These are phyloP conservation scores for Nesidiocoris tenuis DNA, from an alignment of 2,888 invertebrate genomes.

Conservation along the genomic window DNA sequence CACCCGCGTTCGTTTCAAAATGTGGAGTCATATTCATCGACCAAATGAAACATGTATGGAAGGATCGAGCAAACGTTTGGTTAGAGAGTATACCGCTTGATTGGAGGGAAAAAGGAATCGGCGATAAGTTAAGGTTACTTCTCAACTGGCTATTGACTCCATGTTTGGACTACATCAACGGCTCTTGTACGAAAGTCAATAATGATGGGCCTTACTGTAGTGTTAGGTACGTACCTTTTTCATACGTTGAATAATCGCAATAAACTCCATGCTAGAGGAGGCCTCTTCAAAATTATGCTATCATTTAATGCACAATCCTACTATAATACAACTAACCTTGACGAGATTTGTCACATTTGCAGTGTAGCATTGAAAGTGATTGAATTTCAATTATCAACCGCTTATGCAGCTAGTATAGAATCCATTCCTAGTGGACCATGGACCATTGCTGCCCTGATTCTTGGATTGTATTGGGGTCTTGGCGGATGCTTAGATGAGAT, in stretches of 20 bases:
- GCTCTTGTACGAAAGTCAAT: constrained; percentile 65
- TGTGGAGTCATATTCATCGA: constrained; percentile 93
- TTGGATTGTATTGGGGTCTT: constrained; percentile 78
- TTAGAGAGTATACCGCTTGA: constrained; percentile 57
- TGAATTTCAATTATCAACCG: constrained; percentile 20
- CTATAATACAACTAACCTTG: no score
- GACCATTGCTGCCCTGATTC: constrained; percentile 74
- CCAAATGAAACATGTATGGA: constrained; percentile 78
- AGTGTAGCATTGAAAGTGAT: constrained; percentile 12
- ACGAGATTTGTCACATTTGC: no score
- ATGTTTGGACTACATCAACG: constrained; percentile 68
- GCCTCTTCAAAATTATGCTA: no score
- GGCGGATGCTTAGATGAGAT: constrained; percentile 75
- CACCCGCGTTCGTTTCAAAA: constrained; percentile 83
- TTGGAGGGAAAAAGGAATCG: constrained; percentile 44
- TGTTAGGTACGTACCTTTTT: constrained; percentile 55
- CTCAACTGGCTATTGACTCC: constrained; percentile 81
- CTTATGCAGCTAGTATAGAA: constrained; percentile 10
- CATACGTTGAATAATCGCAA: no score
- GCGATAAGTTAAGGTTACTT: constrained; percentile 53
- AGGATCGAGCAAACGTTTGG: constrained; percentile 80
- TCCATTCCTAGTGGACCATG: constrained; percentile 58
- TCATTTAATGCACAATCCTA: no score
- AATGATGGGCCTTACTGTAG: constrained; percentile 72
- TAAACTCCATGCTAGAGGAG: no score